Percentiles rank a stretch among this genome's conserved stretches.
phyloP scores from a whole-genome alignment of 2,113 vertebrate genomes.

The Nothoprocta perdicaria region DNA sequence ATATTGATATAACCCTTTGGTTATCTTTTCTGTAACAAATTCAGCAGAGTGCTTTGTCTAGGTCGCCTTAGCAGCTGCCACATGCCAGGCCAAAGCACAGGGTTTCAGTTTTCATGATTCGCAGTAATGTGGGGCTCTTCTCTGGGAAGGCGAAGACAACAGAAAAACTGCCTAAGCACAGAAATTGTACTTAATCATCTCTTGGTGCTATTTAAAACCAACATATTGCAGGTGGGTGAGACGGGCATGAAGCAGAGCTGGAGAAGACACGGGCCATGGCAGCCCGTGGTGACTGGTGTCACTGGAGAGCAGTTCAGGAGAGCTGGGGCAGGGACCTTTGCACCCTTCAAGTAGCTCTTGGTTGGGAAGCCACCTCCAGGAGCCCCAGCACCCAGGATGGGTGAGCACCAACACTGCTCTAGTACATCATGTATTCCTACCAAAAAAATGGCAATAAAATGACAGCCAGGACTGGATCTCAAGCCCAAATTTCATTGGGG shows the following conservation, averaged over 20 bases:
- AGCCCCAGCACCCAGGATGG: background rate
- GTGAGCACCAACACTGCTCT: background rate
- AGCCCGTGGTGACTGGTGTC: background rate
- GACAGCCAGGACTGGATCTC: background rate
- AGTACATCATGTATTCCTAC: background rate
- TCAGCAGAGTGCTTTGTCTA: background rate
- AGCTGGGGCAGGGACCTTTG: background rate
- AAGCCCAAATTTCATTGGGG: rapidly evolving
- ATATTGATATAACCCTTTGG: background rate
- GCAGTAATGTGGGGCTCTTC: background rate
- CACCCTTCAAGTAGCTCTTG: background rate
- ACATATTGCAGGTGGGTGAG: background rate
- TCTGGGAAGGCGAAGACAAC: background rate
- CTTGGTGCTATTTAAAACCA: background rate
- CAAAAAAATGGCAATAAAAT: background rate
- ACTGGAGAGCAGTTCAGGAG: background rate
- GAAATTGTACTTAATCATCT: background rate
- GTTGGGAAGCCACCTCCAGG: background rate
- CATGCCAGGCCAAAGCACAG: background rate
- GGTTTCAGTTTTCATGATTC: background rate
- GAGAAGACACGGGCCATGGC: background rate
- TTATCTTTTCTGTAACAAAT: background rate
- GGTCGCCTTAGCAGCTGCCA: background rate
- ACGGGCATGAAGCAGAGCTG: conserved; percentile 6
- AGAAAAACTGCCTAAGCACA: background rate